These are phyloP conservation scores for Oreortyx pictus DNA, from an alignment of 2,797 vertebrate species.

Conservation along the genomic window DNA sequence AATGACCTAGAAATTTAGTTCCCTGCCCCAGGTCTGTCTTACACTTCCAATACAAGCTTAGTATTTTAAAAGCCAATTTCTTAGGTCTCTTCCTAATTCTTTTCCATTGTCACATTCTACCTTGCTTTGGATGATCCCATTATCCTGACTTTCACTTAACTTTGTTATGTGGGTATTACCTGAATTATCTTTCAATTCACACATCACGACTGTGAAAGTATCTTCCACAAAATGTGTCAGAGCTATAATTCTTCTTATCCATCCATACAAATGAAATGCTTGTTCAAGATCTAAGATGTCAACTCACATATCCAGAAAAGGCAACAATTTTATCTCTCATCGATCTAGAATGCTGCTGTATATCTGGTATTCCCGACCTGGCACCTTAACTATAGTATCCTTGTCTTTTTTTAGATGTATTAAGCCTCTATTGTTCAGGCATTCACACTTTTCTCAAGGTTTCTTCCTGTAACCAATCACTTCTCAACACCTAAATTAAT, in stretches of 20 bases:
- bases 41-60: not conserved
- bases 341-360: not conserved
- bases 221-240: not conserved
- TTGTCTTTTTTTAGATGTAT: not conserved
- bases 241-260: not conserved
- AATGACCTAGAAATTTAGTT: not conserved
- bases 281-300: not conserved
- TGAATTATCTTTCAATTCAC: not conserved
- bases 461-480: not conserved
- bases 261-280: not conserved
- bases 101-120: not conserved
- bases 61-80: not conserved
- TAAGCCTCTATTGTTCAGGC: not conserved
- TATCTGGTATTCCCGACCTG: not conserved
- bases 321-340: not conserved
- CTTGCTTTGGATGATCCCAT: not conserved
- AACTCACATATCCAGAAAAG: not conserved
- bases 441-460: not conserved
- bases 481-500: not conserved
- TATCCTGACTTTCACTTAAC: not conserved
- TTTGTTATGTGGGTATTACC: not conserved
- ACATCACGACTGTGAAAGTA: not conserved
- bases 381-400: not conserved
- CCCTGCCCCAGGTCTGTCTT: not conserved
- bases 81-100: not conserved